Percentiles rank a stretch among this genome's conserved stretches.
Evolutionary conservation across 2,797 vertebrate species (phyloP).

Genomic region (Pseudochirops cupreus): DNA sequence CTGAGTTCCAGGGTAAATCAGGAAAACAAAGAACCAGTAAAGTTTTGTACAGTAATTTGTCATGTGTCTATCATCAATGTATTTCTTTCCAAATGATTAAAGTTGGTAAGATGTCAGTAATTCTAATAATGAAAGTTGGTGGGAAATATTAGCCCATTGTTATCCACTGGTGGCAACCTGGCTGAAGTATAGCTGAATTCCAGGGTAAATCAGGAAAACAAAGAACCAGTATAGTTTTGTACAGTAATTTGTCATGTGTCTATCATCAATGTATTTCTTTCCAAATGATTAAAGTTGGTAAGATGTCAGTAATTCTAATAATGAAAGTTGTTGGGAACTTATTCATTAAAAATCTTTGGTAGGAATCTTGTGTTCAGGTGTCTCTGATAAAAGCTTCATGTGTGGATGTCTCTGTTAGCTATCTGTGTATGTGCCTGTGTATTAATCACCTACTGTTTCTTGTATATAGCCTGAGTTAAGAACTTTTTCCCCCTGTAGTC

Average conservation of each 20-base stretch:
- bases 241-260: not conserved
- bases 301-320: not conserved
- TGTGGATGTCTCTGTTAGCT: slow-evolving; percentile 47
- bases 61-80: not conserved
- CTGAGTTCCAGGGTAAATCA: not conserved
- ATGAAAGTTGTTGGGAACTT: not conserved
- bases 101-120: not conserved
- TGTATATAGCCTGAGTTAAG: slow-evolving; percentile 18
- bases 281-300: not conserved
- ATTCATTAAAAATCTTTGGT: not conserved
- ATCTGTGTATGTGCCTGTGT: slow-evolving; percentile 24
- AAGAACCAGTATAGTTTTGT: not conserved
- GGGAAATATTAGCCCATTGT: not conserved
- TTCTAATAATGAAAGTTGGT: not conserved
- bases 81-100: not conserved
- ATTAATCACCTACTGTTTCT: slow-evolving; percentile 50
- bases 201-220: not conserved
- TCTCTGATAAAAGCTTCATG: slow-evolving; percentile 19
- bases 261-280: not conserved
- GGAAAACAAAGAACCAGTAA: not conserved
- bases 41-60: not conserved
- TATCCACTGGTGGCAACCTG: not conserved
- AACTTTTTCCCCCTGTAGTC: slow-evolving; percentile 50
- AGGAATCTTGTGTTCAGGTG: not conserved
- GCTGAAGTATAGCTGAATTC: not conserved